Conservation (phyloP, 2,113 vertebrate species). For the Caloenas nicobarica region DNA sequence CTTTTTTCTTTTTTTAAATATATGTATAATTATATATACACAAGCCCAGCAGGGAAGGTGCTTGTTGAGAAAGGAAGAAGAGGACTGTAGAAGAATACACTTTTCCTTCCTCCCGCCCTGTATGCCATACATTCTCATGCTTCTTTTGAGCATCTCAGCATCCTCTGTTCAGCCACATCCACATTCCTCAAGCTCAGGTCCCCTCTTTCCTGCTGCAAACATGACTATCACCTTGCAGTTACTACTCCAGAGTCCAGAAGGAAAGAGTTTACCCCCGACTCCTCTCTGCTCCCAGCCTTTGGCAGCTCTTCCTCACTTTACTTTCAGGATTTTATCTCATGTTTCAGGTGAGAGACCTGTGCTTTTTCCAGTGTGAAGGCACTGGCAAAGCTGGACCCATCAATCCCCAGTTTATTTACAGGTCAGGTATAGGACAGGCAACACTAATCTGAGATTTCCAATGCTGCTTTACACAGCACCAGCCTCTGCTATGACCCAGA, state of each 20-base stretch:
- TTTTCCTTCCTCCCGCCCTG: background rate
- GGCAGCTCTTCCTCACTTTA: background rate
- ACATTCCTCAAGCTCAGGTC: background rate
- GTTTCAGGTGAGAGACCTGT: background rate
- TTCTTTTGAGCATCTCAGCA: background rate
- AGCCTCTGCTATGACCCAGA: constrained; percentile 12
- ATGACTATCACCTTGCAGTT: background rate
- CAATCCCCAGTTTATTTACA: constrained; percentile 33
- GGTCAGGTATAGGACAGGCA: constrained; percentile 27
- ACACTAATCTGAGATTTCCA: constrained; percentile 13
- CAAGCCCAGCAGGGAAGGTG: background rate
- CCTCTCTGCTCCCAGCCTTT: background rate
- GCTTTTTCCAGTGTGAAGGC: background rate
- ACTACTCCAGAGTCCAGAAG: background rate
- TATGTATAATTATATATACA: background rate
- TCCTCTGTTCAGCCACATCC: background rate
- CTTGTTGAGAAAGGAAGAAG: background rate
- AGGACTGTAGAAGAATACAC: background rate
- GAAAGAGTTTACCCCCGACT: background rate
- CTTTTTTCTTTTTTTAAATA: background rate
- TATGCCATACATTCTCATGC: background rate
- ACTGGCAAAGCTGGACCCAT: background rate
- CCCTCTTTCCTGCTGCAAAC: background rate
- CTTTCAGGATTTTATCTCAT: background rate
- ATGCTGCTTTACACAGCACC: background rate